Percentiles rank a stretch among this genome's conserved stretches.
These are phyloP conservation scores for Synanthedon formicaeformis DNA, from an alignment of 2,888 invertebrate genomes.

Conservation along the genomic window DNA sequence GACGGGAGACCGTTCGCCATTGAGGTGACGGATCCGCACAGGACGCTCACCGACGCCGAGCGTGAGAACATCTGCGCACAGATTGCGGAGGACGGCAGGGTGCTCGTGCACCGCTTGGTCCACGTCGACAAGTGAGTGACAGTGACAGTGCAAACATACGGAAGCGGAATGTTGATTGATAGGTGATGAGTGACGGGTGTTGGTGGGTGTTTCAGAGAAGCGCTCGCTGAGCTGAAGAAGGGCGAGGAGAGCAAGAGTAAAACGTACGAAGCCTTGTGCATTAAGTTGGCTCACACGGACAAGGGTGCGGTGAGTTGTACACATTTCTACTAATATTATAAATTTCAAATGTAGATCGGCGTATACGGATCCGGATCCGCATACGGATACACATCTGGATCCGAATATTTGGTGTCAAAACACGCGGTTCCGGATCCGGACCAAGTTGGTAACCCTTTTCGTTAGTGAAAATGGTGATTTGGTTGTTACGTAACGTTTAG, in stretches of 20 bases:
- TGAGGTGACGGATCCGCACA: constrained; percentile 73
- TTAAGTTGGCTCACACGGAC: constrained; percentile 48
- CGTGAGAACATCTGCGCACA: constrained; percentile 25
- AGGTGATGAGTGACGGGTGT: no score
- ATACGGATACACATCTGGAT: no score
- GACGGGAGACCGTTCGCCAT: constrained; percentile 93
- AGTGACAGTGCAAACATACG: no score
- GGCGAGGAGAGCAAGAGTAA: constrained; percentile 93
- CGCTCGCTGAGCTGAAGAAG: constrained; percentile 78
- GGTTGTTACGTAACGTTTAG: no score
- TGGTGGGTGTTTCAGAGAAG: constrained; percentile 57
- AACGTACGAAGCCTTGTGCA: constrained; percentile 85
- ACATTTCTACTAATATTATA: no score
- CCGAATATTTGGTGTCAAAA: no score
- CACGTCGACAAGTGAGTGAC: constrained; percentile 32
- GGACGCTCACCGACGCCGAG: constrained; percentile 25
- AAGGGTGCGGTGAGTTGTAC: not conserved
- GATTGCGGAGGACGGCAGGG: constrained; percentile 27
- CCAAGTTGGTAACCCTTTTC: no score
- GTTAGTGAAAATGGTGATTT: no score
- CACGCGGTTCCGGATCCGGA: no score
- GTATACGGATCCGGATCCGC: no score
- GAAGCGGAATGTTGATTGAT: no score
- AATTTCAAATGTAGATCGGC: no score
- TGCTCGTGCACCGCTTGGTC: constrained; percentile 25